Evolutionary conservation across 2,888 invertebrate species (phyloP), one percentile per base, ranked within the genome.

Genomic region (Drosophila diplacantha): DNA sequence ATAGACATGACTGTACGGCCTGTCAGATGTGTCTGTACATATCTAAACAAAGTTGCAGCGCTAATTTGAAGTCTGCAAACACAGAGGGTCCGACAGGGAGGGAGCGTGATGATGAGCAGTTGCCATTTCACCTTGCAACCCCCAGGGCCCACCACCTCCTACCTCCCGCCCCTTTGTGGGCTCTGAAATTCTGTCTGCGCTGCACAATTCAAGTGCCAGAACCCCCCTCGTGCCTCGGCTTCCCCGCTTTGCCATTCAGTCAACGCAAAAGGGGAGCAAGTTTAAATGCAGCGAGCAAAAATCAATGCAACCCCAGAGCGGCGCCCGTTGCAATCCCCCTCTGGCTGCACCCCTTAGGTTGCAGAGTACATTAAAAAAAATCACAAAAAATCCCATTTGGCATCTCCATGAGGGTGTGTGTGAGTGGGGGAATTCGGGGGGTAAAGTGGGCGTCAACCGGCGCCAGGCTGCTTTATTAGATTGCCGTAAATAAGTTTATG

Each of bases 201-300:
- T 84, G 79, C 84, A 80, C 64, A 84, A 66, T 76, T 82, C 63
- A 82, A 80, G 84, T 72, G 58, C 41, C 64, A 35, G 20, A 12
- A 4, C 18, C 18, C 31, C 20, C 35, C 8, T 4, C 22, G 39
- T 24, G n/a, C 39, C 20, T 44, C 3, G 44, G 29, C 44, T 14
- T 24, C 43, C 26, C n/a, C 24, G 0, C 18, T 18, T 29, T 29
- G 8, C 47, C 34, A 44, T 38, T 49, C 44, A 49, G 53, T 54
- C 50, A 35, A 51, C 35, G 51, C 50, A 62, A 83, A 79, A 73
- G 79, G 84, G 84, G 84, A 80, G 79, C 79, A 80, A 80, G 79
- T 80, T 80, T 84, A 80, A 80, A 79, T 84, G 79, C 84, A 83
- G 61, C 77, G 79, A 82, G 81, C 81, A 84, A 80, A 80, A 80